phyloP scores from a whole-genome alignment of 2,113 vertebrate genomes.

The Ammodramus savannarum region DNA sequence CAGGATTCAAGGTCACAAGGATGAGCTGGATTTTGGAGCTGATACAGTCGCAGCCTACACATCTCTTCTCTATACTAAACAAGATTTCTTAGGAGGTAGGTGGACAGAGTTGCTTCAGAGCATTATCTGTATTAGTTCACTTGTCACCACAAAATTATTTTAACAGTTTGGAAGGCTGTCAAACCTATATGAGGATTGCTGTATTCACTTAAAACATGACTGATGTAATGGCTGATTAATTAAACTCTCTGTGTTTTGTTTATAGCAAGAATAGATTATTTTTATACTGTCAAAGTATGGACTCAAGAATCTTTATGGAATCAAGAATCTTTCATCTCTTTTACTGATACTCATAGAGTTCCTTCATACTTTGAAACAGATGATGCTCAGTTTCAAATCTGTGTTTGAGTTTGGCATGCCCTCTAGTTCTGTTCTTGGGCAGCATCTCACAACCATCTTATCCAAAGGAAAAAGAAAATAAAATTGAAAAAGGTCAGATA shows the following conservation, averaged over 20 bases:
- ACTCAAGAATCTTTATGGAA: neutral
- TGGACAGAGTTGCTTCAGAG: neutral
- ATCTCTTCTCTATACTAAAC: neutral
- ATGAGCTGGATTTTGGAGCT: neutral
- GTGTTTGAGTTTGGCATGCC: neutral
- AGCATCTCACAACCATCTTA: neutral
- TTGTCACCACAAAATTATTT: neutral
- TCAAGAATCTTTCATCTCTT: neutral
- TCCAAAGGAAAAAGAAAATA: neutral
- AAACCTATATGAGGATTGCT: neutral
- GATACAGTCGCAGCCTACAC: neutral
- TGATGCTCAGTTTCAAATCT: neutral
- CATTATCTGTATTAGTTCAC: neutral
- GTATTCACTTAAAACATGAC: neutral
- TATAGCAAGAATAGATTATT: neutral
- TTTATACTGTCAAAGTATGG: conserved; percentile 1
- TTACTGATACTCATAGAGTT: neutral
- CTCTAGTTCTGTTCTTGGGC: neutral
- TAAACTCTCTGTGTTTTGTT: neutral
- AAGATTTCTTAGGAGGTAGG: neutral
- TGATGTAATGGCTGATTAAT: neutral
- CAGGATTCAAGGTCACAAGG: neutral
- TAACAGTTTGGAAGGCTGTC: neutral
- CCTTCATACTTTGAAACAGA: neutral
- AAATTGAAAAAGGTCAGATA: neutral